These are phyloP conservation scores for Brachionus plicatilis DNA, from an alignment of 1,140 invertebrate genomes.

Conservation along the genomic window DNA sequence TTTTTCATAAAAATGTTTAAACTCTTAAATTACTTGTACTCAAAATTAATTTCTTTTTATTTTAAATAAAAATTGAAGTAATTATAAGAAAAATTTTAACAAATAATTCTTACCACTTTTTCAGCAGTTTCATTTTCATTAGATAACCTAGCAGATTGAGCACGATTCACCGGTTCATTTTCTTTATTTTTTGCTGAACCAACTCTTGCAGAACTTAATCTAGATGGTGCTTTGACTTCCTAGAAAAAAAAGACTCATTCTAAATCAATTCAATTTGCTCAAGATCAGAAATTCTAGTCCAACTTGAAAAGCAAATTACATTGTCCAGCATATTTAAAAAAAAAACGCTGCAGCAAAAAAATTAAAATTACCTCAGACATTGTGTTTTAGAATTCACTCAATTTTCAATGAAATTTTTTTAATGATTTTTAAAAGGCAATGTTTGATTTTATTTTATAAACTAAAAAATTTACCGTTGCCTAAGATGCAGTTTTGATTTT, in stretches of 20 bases:
- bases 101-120: not conserved
- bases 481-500: not conserved
- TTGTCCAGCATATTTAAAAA: not conserved
- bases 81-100: not conserved
- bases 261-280: not conserved
- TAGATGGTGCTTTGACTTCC: not conserved
- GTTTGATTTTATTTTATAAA: not conserved
- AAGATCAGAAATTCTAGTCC: not conserved
- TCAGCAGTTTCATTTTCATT: not conserved
- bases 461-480: not conserved
- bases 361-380: not conserved
- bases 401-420: not conserved
- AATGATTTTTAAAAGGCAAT: not conserved
- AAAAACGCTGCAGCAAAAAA: not conserved
- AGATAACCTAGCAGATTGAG: not conserved
- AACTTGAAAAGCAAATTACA: not conserved
- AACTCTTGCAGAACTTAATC: not conserved
- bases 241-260: not conserved
- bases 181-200: not conserved
- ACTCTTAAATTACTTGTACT: too few species aligned
- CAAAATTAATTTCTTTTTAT: too few species aligned
- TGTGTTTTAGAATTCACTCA: not conserved
- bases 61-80: not conserved
- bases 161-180: not conserved
- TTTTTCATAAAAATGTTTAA: too few species aligned